Conservation (phyloP, 2,113 vertebrate genomes). For the Leptobrachium ailaonicum region DNA sequence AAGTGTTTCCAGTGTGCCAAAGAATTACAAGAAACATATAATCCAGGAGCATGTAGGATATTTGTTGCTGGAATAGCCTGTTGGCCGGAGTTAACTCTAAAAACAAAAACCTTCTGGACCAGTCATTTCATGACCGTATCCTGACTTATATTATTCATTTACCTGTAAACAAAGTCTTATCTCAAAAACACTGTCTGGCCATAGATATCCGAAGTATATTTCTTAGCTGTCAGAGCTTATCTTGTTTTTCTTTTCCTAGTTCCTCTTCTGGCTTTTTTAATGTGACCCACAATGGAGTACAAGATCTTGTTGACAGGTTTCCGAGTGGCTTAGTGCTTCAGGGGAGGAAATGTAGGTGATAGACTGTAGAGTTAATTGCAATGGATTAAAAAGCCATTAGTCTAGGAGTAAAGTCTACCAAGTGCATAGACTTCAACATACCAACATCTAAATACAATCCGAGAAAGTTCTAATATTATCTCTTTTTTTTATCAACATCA, state of each 20-base stretch:
- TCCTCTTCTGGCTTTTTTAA: conserved; percentile 17
- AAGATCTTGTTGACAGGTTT: conserved; percentile 2
- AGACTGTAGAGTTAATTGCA: not conserved
- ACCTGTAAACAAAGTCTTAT: conserved; percentile 7
- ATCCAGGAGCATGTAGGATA: no score
- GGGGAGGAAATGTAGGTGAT: conserved; percentile 10
- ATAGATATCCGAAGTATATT: conserved; percentile 7
- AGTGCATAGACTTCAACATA: no score
- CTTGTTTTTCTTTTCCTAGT: conserved; percentile 23
- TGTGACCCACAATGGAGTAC: conserved; percentile 16
- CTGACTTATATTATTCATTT: not conserved
- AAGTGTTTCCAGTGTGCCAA: no score
- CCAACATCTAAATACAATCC: no score
- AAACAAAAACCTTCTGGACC: not conserved
- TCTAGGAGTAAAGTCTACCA: no score
- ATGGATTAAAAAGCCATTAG: not conserved
- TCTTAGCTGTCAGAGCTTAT: conserved; percentile 17
- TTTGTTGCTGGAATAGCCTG: no score
- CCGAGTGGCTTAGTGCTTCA: conserved; percentile 4
- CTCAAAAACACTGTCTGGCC: conserved; percentile 8
- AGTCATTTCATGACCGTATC: not conserved
- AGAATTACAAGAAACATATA: no score
- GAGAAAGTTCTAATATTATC: no score
- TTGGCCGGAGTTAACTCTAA: no score
- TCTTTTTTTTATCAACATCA: no score